Evolutionary conservation across 1,140 invertebrate species (phyloP).

Genomic region (Drosophila teissieri): DNA sequence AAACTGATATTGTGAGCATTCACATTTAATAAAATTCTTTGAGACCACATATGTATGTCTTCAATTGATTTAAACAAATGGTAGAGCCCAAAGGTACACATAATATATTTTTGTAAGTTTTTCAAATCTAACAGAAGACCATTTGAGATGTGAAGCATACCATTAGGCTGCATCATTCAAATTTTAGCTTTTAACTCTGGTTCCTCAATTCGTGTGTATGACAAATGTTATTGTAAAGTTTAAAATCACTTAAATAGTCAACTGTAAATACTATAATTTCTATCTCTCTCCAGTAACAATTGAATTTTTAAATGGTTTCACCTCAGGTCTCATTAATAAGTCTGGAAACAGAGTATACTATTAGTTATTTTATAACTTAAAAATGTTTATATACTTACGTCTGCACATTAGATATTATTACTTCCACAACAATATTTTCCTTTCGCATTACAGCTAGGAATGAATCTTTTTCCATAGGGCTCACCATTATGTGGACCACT

Average conservation of each 20-base stretch:
- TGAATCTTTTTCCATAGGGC: slow-evolving; percentile 3
- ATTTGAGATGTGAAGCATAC: no score
- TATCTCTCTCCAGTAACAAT: no score
- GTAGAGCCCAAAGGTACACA: no score
- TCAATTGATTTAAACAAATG: no score
- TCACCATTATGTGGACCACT: slow-evolving; percentile 50
- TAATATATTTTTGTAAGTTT: no score
- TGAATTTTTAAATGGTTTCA: not conserved
- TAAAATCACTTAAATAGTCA: no score
- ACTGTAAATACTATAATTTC: no score
- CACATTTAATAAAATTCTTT: not conserved
- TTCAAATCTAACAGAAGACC: no score
- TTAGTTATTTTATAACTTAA: not conserved
- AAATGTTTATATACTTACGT: slow-evolving; percentile 26
- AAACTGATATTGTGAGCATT: not conserved
- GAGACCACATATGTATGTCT: not conserved
- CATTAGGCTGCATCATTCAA: no score
- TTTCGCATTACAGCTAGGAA: slow-evolving; percentile 13
- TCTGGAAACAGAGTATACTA: not conserved
- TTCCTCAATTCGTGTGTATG: no score
- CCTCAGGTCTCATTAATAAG: slow-evolving; percentile 9
- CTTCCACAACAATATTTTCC: slow-evolving; percentile 13
- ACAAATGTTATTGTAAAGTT: no score
- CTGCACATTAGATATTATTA: slow-evolving; percentile 58
- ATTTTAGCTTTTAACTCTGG: no score